Evolutionary conservation across 2,797 vertebrate genomes (phyloP).

Genomic region (Chrysocyon brachyurus): DNA sequence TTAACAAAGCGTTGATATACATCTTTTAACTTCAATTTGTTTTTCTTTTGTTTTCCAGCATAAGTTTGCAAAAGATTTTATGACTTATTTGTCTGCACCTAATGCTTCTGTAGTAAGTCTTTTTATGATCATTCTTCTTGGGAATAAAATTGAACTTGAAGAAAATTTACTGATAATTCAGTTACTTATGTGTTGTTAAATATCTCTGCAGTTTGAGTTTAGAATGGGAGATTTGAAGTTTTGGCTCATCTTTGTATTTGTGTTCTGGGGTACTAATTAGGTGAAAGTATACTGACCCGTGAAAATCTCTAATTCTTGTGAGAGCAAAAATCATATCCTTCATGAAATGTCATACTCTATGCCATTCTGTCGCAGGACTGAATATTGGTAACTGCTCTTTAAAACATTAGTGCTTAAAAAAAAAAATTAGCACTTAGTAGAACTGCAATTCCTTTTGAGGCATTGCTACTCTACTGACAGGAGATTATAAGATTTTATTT

Average conservation of each 20-base stretch:
- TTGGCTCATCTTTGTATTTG: slow-evolving; percentile 37
- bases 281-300: background rate
- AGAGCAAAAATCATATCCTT: background rate
- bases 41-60: slow-evolving; percentile 88
- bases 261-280: slow-evolving; percentile 38
- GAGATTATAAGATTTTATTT: slow-evolving; percentile 51
- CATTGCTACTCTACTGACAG: background rate
- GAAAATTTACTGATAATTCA: slow-evolving; percentile 40
- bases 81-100: slow-evolving; percentile 95
- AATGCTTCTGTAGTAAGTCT: slow-evolving; percentile 96
- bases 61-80: slow-evolving; percentile 96
- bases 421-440: slow-evolving; percentile 2
- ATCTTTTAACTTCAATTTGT: slow-evolving; percentile 61
- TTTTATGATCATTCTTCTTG: slow-evolving; percentile 62
- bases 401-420: background rate
- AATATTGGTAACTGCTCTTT: background rate
- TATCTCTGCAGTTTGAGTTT: slow-evolving; percentile 36
- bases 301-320: background rate
- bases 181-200: background rate
- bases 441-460: background rate
- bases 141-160: slow-evolving; percentile 50
- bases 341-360: background rate
- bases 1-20: slow-evolving; percentile 10
- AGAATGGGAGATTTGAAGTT: background rate
- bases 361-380: background rate